Percentiles rank a stretch among this genome's conserved stretches.
Conservation (phyloP, 2,888 invertebrate species). For the Chloroclystis v-ata region DNA sequence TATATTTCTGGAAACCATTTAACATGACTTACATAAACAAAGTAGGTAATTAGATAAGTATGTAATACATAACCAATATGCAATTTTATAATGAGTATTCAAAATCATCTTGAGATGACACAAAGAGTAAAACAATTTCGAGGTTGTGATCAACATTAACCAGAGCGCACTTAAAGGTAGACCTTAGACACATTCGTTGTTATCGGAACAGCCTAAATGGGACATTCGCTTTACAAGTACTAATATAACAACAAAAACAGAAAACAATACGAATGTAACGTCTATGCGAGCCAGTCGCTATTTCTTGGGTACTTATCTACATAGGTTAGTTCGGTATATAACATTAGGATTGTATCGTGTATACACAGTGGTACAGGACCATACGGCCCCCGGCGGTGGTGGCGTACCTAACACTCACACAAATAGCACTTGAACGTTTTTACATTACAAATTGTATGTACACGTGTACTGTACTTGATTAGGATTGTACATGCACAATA, state of each 20-base stretch:
- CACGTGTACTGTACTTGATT: conserved; percentile 48
- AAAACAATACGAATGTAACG: conserved; percentile 28
- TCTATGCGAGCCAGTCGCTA: conserved; percentile 58
- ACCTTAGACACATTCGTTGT: conserved; percentile 62
- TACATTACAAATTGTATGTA: conserved; percentile 58
- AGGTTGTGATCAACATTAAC: conserved; percentile 19
- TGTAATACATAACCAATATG: conserved; percentile 10
- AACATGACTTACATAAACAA: conserved; percentile 36
- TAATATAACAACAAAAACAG: conserved; percentile 25
- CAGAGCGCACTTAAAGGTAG: conserved; percentile 36
- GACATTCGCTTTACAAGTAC: conserved; percentile 38
- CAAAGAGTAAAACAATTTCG: conserved; percentile 3
- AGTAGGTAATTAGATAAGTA: conserved; percentile 28
- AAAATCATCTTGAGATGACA: conserved; percentile 1
- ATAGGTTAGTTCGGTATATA: conserved; percentile 43
- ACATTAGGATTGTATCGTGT: conserved; percentile 36
- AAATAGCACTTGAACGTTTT: conserved; percentile 65
- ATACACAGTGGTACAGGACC: conserved; percentile 18
- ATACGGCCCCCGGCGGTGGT: conserved; percentile 52
- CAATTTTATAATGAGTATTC: conserved; percentile 1
- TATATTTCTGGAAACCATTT: conserved; percentile 24
- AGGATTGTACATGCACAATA: conserved; percentile 55
- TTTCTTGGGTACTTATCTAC: conserved; percentile 46
- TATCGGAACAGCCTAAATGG: conserved; percentile 68
- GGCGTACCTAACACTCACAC: conserved; percentile 68